These are phyloP conservation scores for Paralvinella palmiformis DNA, from an alignment of 1,140 invertebrate genomes.

Conservation along the genomic window DNA sequence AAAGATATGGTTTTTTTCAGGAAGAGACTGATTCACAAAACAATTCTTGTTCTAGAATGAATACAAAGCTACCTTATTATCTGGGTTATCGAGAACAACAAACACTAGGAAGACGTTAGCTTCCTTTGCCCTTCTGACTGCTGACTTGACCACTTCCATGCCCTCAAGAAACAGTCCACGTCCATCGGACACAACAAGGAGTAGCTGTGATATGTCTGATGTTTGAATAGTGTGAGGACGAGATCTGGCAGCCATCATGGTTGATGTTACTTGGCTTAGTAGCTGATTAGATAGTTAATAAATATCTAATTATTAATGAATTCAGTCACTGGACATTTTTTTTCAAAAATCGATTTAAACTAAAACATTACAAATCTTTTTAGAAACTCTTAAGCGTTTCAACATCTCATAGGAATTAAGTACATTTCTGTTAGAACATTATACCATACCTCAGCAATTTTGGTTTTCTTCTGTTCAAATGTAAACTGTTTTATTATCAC, in stretches of 20 bases:
- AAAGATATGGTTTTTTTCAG: no score
- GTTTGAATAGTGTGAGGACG: slow-evolving; percentile 24
- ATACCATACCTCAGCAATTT: slow-evolving; percentile 42
- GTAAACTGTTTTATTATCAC: slow-evolving; percentile 51
- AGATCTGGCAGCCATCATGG: slow-evolving; percentile 37
- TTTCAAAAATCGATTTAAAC: background rate
- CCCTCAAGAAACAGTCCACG: slow-evolving; percentile 88
- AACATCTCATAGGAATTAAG: background rate
- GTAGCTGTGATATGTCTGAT: slow-evolving; percentile 60
- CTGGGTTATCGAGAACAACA: slow-evolving; percentile 89
- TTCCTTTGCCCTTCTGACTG: slow-evolving; percentile 72
- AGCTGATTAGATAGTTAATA: slow-evolving; percentile 54
- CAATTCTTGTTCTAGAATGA: no score
- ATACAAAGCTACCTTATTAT: slow-evolving; percentile 86
- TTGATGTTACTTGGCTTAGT: slow-evolving; percentile 64
- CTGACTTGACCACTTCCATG: slow-evolving; percentile 65
- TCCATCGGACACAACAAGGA: slow-evolving; percentile 86
- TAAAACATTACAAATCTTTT: background rate
- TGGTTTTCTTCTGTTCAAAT: slow-evolving; percentile 54
- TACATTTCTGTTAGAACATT: background rate
- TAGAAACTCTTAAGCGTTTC: background rate
- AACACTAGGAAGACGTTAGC: slow-evolving; percentile 88
- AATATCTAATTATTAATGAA: background rate
- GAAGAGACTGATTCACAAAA: no score
- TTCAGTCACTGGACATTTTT: background rate